Evolutionary conservation across 2,113 vertebrate species (phyloP).

Genomic region (Rhinogobius similis): DNA sequence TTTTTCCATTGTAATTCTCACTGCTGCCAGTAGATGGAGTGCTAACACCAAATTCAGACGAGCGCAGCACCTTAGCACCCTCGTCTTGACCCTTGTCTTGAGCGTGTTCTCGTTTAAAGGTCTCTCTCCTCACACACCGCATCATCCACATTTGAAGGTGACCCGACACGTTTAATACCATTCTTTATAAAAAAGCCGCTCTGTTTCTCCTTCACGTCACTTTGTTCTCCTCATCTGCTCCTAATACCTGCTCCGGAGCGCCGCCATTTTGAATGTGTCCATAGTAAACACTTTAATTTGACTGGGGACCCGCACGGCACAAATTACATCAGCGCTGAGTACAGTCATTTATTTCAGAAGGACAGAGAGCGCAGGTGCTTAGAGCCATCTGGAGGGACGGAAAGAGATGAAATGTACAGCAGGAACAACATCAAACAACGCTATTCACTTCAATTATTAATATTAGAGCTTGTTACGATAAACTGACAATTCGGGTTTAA

Average conservation of each 20-base stretch:
- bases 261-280: conserved; percentile 48
- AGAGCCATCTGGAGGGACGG: conserved; percentile 35
- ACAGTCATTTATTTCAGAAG: conserved; percentile 59
- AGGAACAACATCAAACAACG: too few species aligned
- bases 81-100: too few species aligned
- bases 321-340: conserved; percentile 60
- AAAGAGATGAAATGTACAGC: too few species aligned
- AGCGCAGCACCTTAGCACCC: too few species aligned
- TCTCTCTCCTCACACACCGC: too few species aligned
- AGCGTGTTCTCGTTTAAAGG: too few species aligned
- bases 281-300: conserved; percentile 66
- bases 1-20: too few species aligned
- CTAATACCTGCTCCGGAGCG: conserved; percentile 39
- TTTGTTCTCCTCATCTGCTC: conserved; percentile 34
- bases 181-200: background rate
- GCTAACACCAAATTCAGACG: background rate
- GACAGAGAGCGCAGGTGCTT: conserved; percentile 40
- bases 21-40: too few species aligned
- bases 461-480: too few species aligned
- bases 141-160: background rate
- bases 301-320: conserved; percentile 57
- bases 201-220: conserved; percentile 21
- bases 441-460: too few species aligned
- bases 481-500: too few species aligned
- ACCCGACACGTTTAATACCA: background rate